Evolutionary conservation across 2,888 invertebrate genomes (phyloP), one percentile per base, ranked within the genome.

Genomic region (Glaucopsyche alexis): DNA sequence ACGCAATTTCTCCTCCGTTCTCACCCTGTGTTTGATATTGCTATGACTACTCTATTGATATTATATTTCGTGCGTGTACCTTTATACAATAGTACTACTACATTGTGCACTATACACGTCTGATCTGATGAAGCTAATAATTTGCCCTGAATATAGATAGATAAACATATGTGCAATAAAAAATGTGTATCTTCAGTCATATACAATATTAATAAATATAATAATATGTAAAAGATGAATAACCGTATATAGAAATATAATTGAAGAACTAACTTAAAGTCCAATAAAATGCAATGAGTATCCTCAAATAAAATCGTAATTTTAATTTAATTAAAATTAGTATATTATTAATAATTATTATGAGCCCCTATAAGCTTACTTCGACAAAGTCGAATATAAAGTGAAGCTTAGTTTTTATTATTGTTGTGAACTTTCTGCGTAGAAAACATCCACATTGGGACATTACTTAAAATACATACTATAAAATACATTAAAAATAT

Each of bases 1-100:
- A 50, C 16, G 50, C 16, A 52, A 16, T 8, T 47, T 29, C 29
- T 29, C 29, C 19, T 60, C 11, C 38, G 60, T 60, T 60, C 60
- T 60, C 60, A 60, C 60, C 60, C 60, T 60, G 60, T 60, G 55
- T 60, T 60, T 60, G 60, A 60, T 16, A 16, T 60, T 60, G 13
- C 60, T 60, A 60, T 29, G 29, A 29, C 60, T 60, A 60, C 60
- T 38, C 29, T 60, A 60, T 47, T 13, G 47, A 47, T 38, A 14
- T 60, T n/a, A 49, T 49, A 55, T 55, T 55, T 55, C 60, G 60
- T 60, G 29, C 60, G 60, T 38, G 29, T 60, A 29, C 16, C 13
- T 38, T 60, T 13, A 38, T 14, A 29, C 60, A 13, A 29, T 47
- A 47, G 4, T 16, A 60, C 29, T 60, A 55, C 55, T 55, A 60